Evolutionary conservation across 2,797 vertebrate species (phyloP), one percentile per base, ranked within the genome.

Genomic region (Falco cherrug): DNA sequence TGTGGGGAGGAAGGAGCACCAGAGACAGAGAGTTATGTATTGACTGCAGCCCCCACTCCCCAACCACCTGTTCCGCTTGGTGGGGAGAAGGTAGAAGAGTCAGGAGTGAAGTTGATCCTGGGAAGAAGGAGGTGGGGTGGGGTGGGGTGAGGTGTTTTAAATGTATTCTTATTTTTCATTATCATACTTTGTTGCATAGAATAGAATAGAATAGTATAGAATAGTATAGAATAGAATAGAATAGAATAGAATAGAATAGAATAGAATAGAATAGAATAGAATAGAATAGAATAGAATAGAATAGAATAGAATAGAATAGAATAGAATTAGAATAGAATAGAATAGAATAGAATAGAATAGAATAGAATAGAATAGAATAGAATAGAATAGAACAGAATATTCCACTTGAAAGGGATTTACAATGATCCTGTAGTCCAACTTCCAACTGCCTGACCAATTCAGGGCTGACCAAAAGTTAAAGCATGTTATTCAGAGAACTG

Each of bases 1-100:
- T 33, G 17, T 75, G 35, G 86, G 39, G 73, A 77, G 33, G 10
- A 86, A 86, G 47, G 39, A 61, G 11, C 3, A 1, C 17, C 8
- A 53, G 33, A 77, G 22, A 69, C 39, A 33, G 69, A 37, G 14
- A 2, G 2, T 28, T 31, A 69, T 53, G 26, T 45, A 37, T 19
- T 67, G 12, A 39, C 41, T 9, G 5, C 19, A 78, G n/a, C 15
- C 2, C 3, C 10, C 8, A 8, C 53, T 60, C 73, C 22, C 22
- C 5, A 18, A 24, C 24, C 13, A 12, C 19, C 16, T 59, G 15
- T 1, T 0, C 18, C 13, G 6, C 37, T 54, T 63, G 25, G 1
- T 7, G 22, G 15, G 6, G 15, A 45, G 16, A 10, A 59, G 10
- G 21, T 17, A 60, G 19, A 67, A 47, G 16, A 41, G 29, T 53